Conservation (phyloP, 2,888 invertebrate species). For the Volucella inanis region DNA sequence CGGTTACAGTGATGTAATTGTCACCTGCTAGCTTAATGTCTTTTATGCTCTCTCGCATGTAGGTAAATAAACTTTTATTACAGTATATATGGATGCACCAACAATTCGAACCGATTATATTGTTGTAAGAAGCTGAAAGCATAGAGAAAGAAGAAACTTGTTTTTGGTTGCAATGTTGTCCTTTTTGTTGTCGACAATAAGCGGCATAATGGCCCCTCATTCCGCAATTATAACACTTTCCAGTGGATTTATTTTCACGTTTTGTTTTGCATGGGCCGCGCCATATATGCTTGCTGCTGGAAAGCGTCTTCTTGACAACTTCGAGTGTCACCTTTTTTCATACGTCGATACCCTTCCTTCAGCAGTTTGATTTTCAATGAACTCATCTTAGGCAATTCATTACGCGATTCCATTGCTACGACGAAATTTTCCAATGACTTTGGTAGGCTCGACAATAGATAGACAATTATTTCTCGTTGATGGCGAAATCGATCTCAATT, state of each 20-base stretch:
- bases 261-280: slow-evolving; percentile 8
- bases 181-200: slow-evolving; percentile 6
- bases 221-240: slow-evolving; percentile 15
- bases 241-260: background rate
- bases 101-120: too few relatives aligned
- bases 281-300: slow-evolving; percentile 9
- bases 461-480: too few relatives aligned
- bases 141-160: too few relatives aligned
- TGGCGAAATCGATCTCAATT: too few relatives aligned
- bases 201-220: slow-evolving; percentile 13
- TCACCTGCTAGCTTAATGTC: slow-evolving; percentile 56
- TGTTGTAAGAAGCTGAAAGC: too few relatives aligned
- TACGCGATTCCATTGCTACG: slow-evolving; percentile 13
- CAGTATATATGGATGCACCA: slow-evolving; percentile 48
- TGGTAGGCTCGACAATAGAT: slow-evolving; percentile 12
- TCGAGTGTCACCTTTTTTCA: background rate
- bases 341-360: slow-evolving; percentile 11
- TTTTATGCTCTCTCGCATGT: slow-evolving; percentile 40
- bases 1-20: slow-evolving; percentile 51
- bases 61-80: slow-evolving; percentile 36
- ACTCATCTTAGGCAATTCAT: slow-evolving; percentile 21
- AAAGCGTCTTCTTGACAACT: slow-evolving; percentile 1
- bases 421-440: background rate
- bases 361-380: slow-evolving; percentile 5
- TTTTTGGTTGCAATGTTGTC: background rate